Evolutionary conservation across 2,113 vertebrate genomes (phyloP).

Genomic region (Ageneiosus marmoratus): DNA sequence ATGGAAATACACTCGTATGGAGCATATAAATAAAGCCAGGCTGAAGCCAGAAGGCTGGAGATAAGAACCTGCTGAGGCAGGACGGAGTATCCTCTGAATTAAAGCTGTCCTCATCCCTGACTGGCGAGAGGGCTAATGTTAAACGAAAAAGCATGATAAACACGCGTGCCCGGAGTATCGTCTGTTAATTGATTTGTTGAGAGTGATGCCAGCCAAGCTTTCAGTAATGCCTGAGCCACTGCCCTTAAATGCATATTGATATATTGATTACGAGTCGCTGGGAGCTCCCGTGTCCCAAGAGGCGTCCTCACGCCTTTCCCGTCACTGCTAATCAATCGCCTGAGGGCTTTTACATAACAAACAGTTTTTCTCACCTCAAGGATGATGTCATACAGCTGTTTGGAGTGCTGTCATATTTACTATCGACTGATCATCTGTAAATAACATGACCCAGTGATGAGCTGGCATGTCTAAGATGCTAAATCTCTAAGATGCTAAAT

Average conservation of each 20-base stretch:
- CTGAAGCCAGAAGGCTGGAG: conserved; percentile 31
- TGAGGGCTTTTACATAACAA: conserved; percentile 52
- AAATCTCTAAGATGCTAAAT: conserved; percentile 32
- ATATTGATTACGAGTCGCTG: conserved; percentile 77
- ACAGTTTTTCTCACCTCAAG: conserved; percentile 41
- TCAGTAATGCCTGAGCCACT: conserved; percentile 50
- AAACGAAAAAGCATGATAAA: conserved; percentile 49
- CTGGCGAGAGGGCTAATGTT: conserved; percentile 20
- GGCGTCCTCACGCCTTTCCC: conserved; percentile 63
- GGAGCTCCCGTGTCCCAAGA: conserved; percentile 70
- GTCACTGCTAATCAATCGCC: conserved; percentile 46
- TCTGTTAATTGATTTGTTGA: conserved; percentile 60
- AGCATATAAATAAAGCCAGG: conserved; percentile 44
- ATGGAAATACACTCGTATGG: conserved; percentile 48
- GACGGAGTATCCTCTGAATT: conserved; percentile 34
- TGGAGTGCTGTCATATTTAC: conserved; percentile 19
- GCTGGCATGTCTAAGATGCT: conserved; percentile 31
- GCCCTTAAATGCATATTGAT: conserved; percentile 80
- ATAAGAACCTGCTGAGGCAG: conserved; percentile 49
- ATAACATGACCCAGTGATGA: conserved; percentile 33
- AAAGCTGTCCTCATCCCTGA: conserved; percentile 13
- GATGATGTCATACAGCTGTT: conserved; percentile 35
- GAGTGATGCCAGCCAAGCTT: conserved; percentile 43
- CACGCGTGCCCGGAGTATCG: conserved; percentile 42
- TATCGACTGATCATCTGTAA: conserved; percentile 37